phyloP scores from a whole-genome alignment of 2,888 invertebrate species.

The Blastobasis lacticolella region DNA sequence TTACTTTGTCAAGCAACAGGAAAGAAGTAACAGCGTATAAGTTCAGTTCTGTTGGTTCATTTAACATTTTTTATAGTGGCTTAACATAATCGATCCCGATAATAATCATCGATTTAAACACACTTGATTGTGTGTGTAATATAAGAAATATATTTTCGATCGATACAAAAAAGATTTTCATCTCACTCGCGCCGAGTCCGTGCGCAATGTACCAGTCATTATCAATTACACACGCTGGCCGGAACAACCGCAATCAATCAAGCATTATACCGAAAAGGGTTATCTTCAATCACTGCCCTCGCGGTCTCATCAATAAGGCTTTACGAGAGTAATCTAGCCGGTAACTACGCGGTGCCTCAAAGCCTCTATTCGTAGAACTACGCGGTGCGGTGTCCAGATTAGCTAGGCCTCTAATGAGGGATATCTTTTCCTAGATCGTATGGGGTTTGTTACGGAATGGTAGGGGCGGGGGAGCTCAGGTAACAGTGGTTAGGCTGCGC shows the following conservation, averaged over 20 bases:
- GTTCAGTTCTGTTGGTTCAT: too few species aligned
- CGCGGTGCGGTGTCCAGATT: background rate
- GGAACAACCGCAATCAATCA: constrained; percentile 17
- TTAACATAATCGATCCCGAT: too few species aligned
- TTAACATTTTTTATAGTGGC: too few species aligned
- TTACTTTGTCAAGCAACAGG: too few species aligned
- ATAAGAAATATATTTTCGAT: too few species aligned
- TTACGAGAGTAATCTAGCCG: constrained; percentile 37
- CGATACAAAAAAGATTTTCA: too few species aligned
- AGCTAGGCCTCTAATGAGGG: background rate
- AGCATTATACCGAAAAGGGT: constrained; percentile 17
- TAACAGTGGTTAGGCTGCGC: constrained; percentile 34
- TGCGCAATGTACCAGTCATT: constrained; percentile 8
- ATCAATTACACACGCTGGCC: constrained; percentile 6
- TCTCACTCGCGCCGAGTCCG: too few species aligned
- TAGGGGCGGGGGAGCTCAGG: background rate
- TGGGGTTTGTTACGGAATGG: background rate
- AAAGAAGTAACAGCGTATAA: too few species aligned
- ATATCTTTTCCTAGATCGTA: background rate
- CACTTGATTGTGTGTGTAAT: too few species aligned
- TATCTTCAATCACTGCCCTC: constrained; percentile 11
- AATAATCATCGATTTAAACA: too few species aligned
- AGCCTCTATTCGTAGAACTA: constrained; percentile 64
- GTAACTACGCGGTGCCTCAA: constrained; percentile 56
- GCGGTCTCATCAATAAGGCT: constrained; percentile 44